Base-by-base conservation (phyloP, 2,797 vertebrate genomes). In the Botia almorhae region DNA sequence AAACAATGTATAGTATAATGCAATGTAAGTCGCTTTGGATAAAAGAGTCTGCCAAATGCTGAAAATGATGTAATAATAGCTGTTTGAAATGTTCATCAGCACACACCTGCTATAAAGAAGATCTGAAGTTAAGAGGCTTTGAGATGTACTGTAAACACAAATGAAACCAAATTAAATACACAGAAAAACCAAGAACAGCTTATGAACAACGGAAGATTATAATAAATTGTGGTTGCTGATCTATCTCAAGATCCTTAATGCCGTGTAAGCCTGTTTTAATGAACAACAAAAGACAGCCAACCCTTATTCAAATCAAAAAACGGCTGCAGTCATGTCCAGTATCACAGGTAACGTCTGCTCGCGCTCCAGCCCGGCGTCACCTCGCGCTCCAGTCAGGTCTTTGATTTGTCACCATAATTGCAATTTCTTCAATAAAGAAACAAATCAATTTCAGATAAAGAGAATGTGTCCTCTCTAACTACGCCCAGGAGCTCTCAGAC, bases 391-490 rank as follows among this genome's bases (percentile, higher is more conserved):
- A n/a, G n/a, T n/a, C n/a, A n/a, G n/a, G n/a, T n/a, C n/a, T n/a
- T n/a, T n/a, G n/a, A n/a, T n/a, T n/a, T n/a, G n/a, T n/a, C n/a
- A n/a, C n/a, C n/a, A n/a, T n/a, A n/a, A n/a, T n/a, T 74, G 63
- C 70, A 75, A 80, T 81, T 84, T 58, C 63, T 70, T 68, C 71
- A 79, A 87, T 81, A 72, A 79, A 55, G 58, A 39, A 82, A 77
- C 19, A 51, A 78, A 73, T 85, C 71, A 72, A 67, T 85, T 81
- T 82, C 69, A 81, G 79, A 84, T 82, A 82, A 82, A 71, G 80
- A 80, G 69, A 82, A 48, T 43, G 61, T 53, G 69, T 77, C 72
- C 63, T 72, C 33, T 55, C 43, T 69, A 39, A 74, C 72, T 33
- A 51, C 71, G 71, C 68, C 58, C 58, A 3, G 53, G 75, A 82